phyloP scores from a whole-genome alignment of 2,888 invertebrate genomes.

The Elgonia sp. region DNA sequence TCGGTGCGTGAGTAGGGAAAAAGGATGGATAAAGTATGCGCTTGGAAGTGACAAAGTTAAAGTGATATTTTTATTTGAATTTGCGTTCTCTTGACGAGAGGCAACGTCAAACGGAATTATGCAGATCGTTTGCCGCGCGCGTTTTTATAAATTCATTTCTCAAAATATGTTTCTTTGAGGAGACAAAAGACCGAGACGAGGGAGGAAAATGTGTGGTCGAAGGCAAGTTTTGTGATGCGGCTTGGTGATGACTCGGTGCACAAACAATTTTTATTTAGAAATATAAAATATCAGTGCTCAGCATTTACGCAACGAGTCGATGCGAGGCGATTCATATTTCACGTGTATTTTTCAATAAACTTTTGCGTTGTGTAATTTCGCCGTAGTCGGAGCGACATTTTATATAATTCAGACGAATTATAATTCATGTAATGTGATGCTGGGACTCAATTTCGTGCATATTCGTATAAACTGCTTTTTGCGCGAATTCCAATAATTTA shows the following conservation, averaged over 20 bases:
- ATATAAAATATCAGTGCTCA: slow-evolving; percentile 29
- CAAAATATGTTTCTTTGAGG: background rate
- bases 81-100: slow-evolving; percentile 2
- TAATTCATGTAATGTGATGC: slow-evolving; percentile 34
- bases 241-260: slow-evolving; percentile 20
- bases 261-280: slow-evolving; percentile 21
- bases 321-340: slow-evolving; percentile 19
- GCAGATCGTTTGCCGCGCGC: slow-evolving; percentile 16
- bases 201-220: background rate
- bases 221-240: slow-evolving; percentile 1
- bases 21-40: slow-evolving; percentile 30
- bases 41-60: slow-evolving; percentile 42
- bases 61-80: slow-evolving; percentile 51
- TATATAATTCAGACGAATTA: slow-evolving; percentile 50
- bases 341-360: slow-evolving; percentile 43
- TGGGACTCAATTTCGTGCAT: slow-evolving; percentile 42
- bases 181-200: background rate
- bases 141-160: background rate
- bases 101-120: slow-evolving; percentile 36
- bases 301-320: slow-evolving; percentile 28
- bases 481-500: slow-evolving; percentile 50
- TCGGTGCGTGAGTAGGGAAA: slow-evolving; percentile 25
- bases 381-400: slow-evolving; percentile 18
- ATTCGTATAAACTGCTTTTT: slow-evolving; percentile 17
- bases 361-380: slow-evolving; percentile 41